Conservation (phyloP, 2,888 invertebrate genomes). For the Bellardia pandia region DNA sequence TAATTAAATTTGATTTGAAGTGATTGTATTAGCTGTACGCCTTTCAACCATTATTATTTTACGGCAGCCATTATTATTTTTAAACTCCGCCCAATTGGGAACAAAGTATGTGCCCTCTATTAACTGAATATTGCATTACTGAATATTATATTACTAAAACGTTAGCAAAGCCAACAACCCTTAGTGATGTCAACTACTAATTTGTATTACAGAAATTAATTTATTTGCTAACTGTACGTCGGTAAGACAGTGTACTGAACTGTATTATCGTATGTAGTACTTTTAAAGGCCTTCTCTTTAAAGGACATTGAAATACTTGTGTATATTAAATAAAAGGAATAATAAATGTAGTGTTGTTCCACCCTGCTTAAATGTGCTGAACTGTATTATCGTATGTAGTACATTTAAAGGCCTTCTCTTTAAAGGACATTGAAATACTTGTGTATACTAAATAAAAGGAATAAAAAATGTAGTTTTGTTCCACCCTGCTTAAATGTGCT, state of each 20-base stretch:
- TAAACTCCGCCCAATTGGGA: conserved; percentile 69
- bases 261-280: not conserved
- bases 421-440: not conserved
- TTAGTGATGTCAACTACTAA: not conserved
- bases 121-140: not conserved
- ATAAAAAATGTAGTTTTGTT: not conserved
- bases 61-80: conserved; percentile 74
- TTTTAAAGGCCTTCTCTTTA: not conserved
- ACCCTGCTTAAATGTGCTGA: not conserved
- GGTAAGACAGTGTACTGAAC: not conserved
- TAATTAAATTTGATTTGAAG: not conserved
- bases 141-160: not conserved
- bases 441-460: not conserved
- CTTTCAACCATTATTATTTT: conserved; percentile 48
- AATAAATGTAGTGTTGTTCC: not conserved
- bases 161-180: not conserved
- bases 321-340: not conserved
- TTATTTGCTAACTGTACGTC: not conserved
- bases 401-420: not conserved
- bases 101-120: not conserved
- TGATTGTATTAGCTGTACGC: not conserved
- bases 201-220: not conserved
- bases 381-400: not conserved
- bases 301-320: not conserved
- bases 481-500: no score